A percentile compares a stretch with the other conserved stretches of the same genome.
Conservation (phyloP, 2,888 invertebrate species). For the Cephonodes hylas region DNA sequence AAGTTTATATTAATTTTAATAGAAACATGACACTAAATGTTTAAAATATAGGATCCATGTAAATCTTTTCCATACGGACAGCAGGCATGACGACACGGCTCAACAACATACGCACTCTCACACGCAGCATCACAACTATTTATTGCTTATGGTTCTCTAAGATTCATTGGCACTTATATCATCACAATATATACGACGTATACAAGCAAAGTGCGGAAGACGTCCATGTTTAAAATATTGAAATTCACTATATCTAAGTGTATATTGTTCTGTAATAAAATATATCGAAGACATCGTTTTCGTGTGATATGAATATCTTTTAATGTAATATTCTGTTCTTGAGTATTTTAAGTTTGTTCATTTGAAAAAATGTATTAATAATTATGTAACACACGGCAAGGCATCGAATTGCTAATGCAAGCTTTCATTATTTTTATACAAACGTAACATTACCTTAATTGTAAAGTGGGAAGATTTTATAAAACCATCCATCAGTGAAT, state of each 20-base stretch:
- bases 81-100: not conserved
- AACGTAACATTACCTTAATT: no score
- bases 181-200: not conserved
- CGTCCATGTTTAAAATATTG: not conserved
- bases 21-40: not conserved
- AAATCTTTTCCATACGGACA: not conserved
- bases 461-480: no score
- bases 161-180: not conserved
- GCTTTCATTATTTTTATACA: no score
- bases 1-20: not conserved
- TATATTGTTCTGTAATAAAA: not conserved
- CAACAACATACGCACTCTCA: not conserved
- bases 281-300: not conserved
- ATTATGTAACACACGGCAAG: no score
- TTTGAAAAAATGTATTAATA: no score
- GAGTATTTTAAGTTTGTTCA: no score
- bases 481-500: no score
- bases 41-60: not conserved
- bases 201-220: slow-evolving; percentile 9
- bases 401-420: no score
- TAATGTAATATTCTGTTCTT: no score
- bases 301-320: not conserved
- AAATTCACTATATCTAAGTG: not conserved
- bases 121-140: not conserved
- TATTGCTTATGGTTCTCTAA: not conserved